phyloP scores from a whole-genome alignment of 1,140 invertebrate species.

The Popillia japonica region DNA sequence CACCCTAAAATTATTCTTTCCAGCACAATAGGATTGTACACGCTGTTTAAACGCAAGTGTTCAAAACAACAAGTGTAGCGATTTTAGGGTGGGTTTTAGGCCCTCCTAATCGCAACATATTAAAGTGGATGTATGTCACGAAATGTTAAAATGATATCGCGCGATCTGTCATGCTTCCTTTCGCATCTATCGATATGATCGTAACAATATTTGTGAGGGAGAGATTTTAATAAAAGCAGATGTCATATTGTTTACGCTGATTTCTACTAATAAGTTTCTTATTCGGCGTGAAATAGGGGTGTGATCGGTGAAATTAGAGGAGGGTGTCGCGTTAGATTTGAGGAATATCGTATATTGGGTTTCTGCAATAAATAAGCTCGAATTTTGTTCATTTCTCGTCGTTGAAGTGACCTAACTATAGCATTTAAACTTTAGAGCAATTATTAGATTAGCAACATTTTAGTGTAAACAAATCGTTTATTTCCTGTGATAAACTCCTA shows the following conservation, averaged over 20 bases:
- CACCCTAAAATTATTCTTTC: neutral
- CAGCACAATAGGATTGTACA: neutral
- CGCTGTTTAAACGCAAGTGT: neutral
- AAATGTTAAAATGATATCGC: neutral
- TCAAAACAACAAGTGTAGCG: neutral
- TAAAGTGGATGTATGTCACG: neutral
- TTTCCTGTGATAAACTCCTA: no score
- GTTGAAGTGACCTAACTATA: no score
- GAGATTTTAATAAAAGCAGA: conserved; percentile 24
- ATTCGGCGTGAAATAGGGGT: conserved; percentile 7
- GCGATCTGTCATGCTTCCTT: neutral
- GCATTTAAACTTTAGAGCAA: no score
- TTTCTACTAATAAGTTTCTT: neutral
- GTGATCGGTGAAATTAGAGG: neutral
- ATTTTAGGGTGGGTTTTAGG: neutral
- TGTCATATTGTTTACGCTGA: neutral
- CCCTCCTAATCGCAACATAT: neutral
- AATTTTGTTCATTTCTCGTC: no score
- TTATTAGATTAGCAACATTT: no score
- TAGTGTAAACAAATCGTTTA: no score
- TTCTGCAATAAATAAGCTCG: no score
- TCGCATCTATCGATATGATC: neutral
- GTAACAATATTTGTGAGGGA: neutral
- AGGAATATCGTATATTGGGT: no score
- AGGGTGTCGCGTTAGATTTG: neutral